Conservation (phyloP, 2,888 invertebrate species). For the Tetanocera ferruginea region DNA sequence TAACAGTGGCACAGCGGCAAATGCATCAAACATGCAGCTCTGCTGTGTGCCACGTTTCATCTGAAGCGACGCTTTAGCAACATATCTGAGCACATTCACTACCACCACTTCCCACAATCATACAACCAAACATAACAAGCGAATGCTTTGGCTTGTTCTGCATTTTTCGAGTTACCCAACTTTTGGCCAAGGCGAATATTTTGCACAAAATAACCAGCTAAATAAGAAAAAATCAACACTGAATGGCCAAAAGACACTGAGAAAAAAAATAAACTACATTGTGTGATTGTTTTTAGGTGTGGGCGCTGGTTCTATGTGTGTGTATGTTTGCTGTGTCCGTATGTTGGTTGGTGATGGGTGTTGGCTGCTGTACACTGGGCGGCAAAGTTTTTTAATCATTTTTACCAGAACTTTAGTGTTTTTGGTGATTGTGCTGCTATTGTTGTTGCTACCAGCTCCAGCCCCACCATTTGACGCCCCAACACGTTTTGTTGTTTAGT, state of each 20-base stretch:
- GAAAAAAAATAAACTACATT: slow-evolving; percentile 16
- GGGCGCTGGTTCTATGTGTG: too few species aligned
- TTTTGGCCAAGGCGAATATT: slow-evolving; percentile 24
- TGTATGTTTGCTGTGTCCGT: slow-evolving; percentile 11
- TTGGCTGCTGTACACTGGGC: slow-evolving; percentile 43
- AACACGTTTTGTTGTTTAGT: slow-evolving; percentile 15
- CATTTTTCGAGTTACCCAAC: neutral
- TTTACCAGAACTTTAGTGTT: slow-evolving; percentile 46
- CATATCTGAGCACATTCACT: too few species aligned
- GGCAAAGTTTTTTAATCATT: slow-evolving; percentile 62
- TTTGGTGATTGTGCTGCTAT: neutral
- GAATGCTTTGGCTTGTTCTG: neutral
- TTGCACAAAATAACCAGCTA: slow-evolving; percentile 12
- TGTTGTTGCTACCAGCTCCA: neutral
- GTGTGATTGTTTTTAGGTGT: slow-evolving; percentile 29
- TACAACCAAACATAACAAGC: neutral
- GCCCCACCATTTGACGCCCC: neutral
- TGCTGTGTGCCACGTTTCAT: neutral
- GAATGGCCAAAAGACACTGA: slow-evolving; percentile 3
- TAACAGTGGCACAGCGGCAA: slow-evolving; percentile 9
- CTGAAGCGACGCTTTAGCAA: neutral
- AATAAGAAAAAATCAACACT: neutral
- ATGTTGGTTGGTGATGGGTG: slow-evolving; percentile 52
- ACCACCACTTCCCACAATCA: neutral
- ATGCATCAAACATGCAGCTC: slow-evolving; percentile 30